Evolutionary conservation across 2,113 vertebrate genomes (phyloP).

Genomic region (Poeciliopsis occidentalis): DNA sequence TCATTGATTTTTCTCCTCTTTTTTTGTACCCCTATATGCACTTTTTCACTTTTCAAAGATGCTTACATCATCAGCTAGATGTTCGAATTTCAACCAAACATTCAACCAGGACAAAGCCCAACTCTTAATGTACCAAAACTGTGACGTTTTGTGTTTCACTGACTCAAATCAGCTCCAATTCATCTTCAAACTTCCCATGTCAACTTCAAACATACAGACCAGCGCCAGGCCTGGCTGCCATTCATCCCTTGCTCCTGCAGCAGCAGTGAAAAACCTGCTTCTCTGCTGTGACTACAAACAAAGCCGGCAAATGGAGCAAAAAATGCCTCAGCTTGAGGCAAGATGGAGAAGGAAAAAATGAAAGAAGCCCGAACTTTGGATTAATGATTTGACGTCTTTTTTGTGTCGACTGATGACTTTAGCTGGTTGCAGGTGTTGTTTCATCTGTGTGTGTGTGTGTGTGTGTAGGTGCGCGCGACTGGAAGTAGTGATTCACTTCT

Average conservation of each 20-base stretch:
- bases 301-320: slow-evolving; percentile 41
- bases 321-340: slow-evolving; percentile 27
- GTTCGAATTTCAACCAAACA: slow-evolving; percentile 22
- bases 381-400: slow-evolving; percentile 47
- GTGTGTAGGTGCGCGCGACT: slow-evolving; percentile 14
- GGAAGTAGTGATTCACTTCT: slow-evolving; percentile 64
- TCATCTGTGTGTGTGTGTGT: neutral
- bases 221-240: slow-evolving; percentile 47
- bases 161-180: slow-evolving; percentile 19
- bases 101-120: slow-evolving; percentile 19
- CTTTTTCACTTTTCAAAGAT: neutral
- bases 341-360: slow-evolving; percentile 16
- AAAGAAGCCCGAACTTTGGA: slow-evolving; percentile 3
- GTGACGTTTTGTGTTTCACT: neutral
- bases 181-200: slow-evolving; percentile 19
- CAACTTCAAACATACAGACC: slow-evolving; percentile 14
- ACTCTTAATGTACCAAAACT: slow-evolving; percentile 1
- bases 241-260: slow-evolving; percentile 22
- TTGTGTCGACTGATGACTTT: slow-evolving; percentile 25
- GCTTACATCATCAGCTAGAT: slow-evolving; percentile 22
- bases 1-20: neutral
- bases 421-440: slow-evolving; percentile 34
- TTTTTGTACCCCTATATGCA: neutral
- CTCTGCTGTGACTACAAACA: slow-evolving; percentile 43
- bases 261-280: slow-evolving; percentile 24